Conservation (phyloP, 2,113 vertebrate genomes). For the Pantherophis guttatus region DNA sequence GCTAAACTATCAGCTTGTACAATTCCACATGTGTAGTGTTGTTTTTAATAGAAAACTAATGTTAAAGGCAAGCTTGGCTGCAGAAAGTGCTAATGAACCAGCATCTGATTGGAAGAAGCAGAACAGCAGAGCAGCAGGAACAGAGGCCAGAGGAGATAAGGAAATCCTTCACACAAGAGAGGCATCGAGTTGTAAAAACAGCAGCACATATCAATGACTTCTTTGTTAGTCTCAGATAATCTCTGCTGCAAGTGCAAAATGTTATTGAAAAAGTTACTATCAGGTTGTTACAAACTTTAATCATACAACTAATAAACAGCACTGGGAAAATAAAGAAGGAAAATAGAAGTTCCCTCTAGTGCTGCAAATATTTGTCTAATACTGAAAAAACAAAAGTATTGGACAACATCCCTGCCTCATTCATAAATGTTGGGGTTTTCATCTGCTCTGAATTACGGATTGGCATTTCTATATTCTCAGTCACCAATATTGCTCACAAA, state of each 20-base stretch:
- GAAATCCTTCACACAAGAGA: constrained; percentile 37
- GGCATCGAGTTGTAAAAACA: constrained; percentile 15
- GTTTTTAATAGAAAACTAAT: constrained; percentile 53
- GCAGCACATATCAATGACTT: constrained; percentile 31
- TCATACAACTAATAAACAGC: neutral
- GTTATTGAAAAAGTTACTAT: constrained; percentile 40
- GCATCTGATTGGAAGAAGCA: constrained; percentile 19
- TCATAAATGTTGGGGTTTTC: neutral
- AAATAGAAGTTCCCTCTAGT: neutral
- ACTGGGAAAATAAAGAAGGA: neutral
- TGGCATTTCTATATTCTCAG: neutral
- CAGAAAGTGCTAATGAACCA: constrained; percentile 48
- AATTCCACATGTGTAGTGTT: constrained; percentile 13
- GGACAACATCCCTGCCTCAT: neutral
- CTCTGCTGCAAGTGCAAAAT: constrained; percentile 30
- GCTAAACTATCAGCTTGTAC: constrained; percentile 37
- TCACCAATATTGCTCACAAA: neutral
- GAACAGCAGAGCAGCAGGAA: constrained; percentile 44
- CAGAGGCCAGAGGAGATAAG: constrained; percentile 38
- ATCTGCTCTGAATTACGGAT: neutral
- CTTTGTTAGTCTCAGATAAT: constrained; percentile 25
- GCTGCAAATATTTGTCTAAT: neutral
- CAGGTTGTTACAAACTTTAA: constrained; percentile 7
- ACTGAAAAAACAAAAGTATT: neutral
- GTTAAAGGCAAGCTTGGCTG: constrained; percentile 38